Evolutionary conservation across 2,888 invertebrate species (phyloP), one percentile per base, ranked within the genome.

Genomic region (Drosophila pseudotalamancana): DNA sequence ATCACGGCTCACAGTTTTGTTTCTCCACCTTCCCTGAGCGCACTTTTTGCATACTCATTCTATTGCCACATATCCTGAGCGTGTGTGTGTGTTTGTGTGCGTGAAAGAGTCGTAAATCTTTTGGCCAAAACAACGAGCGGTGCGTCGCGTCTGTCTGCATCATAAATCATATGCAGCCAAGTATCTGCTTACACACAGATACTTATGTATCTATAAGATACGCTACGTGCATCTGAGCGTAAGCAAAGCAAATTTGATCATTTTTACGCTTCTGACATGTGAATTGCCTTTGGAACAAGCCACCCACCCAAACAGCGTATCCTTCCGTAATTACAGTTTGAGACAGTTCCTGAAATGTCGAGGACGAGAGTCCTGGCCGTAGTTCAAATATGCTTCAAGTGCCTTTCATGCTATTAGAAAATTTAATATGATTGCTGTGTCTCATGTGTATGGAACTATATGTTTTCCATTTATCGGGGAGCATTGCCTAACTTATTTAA

Each of bases 151-250:
- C 69, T 68, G 81, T 78, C 84, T 73, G 78, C 67, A 61, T 45
- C 84, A 78, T 81, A 81, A 81, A 81, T 81, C 81, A 84, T 81
- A 84, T 81, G 84, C 81, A 81, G 78, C 54, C 78, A 77, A 83
- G 72, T 67, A 68, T 54, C 56, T 61, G 55, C 61, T 68, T 56
- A 56, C 48, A 43, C 25, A 39, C n/a, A 53, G 31, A 59, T 56
- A 39, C 35, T 35, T 32, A 39, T 62, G 43, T 59, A 64, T 67
- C 53, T 42, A 34, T 34, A 51, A 64, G 29, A 66, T 78, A 70
- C 62, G 55, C 27, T 46, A 53, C 49, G 32, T 32, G 42, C 34
- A 46, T 35, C 49, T 50, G 43, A 11, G 34, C 42, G 46, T 43
- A 68, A 45, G 77, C 62, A 60, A 46, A 64, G 35, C 32, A 63